A percentile compares a stretch with the other conserved stretches of the same genome.
Evolutionary conservation across 2,888 invertebrate genomes (phyloP).

Genomic region (Callimorpha dominula): DNA sequence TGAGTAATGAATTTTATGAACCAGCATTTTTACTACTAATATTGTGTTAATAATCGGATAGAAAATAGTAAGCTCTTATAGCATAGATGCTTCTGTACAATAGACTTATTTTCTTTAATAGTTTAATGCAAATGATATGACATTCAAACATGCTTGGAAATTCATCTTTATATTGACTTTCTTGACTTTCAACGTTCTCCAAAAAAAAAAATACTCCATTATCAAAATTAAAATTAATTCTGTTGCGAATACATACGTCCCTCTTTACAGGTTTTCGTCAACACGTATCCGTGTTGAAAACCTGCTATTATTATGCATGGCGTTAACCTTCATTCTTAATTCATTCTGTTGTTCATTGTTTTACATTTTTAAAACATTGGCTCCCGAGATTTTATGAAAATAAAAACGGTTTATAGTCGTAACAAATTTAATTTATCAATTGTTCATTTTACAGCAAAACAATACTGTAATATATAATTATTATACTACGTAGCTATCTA

Average conservation of each 20-base stretch:
- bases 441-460: too few species aligned
- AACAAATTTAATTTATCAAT: neutral
- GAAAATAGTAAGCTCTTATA: too few species aligned
- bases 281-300: neutral
- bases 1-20: neutral
- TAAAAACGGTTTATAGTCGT: neutral
- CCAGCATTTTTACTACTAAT: neutral
- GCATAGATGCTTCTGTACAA: too few species aligned
- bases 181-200: too few species aligned
- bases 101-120: too few species aligned
- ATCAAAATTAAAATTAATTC: slow-evolving; percentile 1
- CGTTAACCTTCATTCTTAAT: neutral
- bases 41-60: too few species aligned
- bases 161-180: too few species aligned
- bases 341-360: neutral
- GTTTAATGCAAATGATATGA: too few species aligned
- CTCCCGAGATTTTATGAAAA: neutral
- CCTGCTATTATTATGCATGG: neutral
- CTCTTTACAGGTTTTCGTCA: neutral
- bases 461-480: too few species aligned
- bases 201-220: too few species aligned
- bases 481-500: too few species aligned
- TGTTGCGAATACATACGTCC: slow-evolving; percentile 1
- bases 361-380: neutral
- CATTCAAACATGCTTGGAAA: too few species aligned